Conservation (phyloP, 2,797 vertebrate species). For the Orientallactaga sibirica region DNA sequence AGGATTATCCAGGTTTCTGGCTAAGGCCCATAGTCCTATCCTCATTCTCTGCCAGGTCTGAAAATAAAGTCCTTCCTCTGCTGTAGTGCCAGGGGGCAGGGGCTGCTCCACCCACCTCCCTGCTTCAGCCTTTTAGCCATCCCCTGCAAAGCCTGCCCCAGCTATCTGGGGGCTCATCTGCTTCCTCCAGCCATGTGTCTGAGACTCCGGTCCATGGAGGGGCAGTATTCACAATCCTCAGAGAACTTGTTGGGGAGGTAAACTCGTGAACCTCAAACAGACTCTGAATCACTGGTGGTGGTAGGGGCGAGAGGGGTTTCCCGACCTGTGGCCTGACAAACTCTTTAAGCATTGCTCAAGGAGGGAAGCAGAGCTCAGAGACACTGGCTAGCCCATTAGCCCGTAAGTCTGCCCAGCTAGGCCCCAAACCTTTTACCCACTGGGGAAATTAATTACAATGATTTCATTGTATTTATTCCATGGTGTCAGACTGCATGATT, state of each 20-base stretch:
- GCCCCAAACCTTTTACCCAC: background rate
- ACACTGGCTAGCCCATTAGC: background rate
- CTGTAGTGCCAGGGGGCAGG: accelerated
- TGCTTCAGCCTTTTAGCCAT: background rate
- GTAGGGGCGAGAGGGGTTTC: background rate
- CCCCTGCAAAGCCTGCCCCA: background rate
- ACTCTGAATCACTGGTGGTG: background rate
- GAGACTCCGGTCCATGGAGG: background rate
- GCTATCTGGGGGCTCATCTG: background rate
- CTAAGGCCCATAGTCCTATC: background rate
- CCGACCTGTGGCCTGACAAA: background rate
- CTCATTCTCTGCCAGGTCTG: background rate
- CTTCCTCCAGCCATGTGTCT: background rate
- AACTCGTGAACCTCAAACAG: background rate
- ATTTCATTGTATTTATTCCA: background rate
- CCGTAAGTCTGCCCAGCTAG: background rate
- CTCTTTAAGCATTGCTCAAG: background rate
- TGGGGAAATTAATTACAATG: background rate
- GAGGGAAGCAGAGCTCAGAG: background rate
- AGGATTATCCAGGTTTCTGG: conserved; percentile 77
- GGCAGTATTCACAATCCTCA: background rate
- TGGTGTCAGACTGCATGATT: background rate
- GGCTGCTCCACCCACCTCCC: background rate
- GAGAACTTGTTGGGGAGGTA: background rate
- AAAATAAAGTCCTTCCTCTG: background rate